Base-by-base conservation (phyloP, 2,797 vertebrate species). In the Cynopterus sphinx region DNA sequence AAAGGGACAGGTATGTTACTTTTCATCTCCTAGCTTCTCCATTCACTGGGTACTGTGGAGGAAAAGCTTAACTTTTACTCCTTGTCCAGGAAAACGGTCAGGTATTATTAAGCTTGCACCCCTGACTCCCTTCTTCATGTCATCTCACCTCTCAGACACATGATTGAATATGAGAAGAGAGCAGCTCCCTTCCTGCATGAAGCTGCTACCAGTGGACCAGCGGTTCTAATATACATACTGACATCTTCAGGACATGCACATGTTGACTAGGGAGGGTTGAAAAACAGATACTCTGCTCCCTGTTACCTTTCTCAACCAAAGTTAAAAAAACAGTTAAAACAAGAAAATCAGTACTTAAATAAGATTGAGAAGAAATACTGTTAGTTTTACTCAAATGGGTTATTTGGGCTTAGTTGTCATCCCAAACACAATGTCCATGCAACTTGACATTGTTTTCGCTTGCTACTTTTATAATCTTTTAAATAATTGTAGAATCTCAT, bases 1-100 rank as follows among this genome's bases (percentile, higher is more conserved):
- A 98, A 99, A 99, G 98, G 99, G 99, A 90, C 99, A 99, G 99
- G 99, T 99, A 97, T 94, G 85, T 78, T 15, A 41, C 43, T 65
- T 46, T 78, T 67, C 9, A 7, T 51, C n/a, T 78, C 24, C 57
- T 13, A 77, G 26, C 6, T 51, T 63, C 68, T 81, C 57, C 10
- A 26, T 71, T 71, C 55, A 59, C 41, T 83, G 28, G 65, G 19
- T n/a, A 28, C 71, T 74, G 26, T 16, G 49, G 49, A 49, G 15
- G 15, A 49, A 49, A 24, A 39, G 17, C 8, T 84, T 53, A 43
- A 59, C 39, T 63, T 73, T 39, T 73, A 26, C 53, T 33, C 43
- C 33, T 59, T 31, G 41, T 74, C 28, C 33, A 63, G 36, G 39
- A 70, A 63, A 59, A 39, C 0, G 2, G 5, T 55, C 2, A 43